phyloP scores from a whole-genome alignment of 2,113 vertebrate species.

The Gambusia holbrooki region DNA sequence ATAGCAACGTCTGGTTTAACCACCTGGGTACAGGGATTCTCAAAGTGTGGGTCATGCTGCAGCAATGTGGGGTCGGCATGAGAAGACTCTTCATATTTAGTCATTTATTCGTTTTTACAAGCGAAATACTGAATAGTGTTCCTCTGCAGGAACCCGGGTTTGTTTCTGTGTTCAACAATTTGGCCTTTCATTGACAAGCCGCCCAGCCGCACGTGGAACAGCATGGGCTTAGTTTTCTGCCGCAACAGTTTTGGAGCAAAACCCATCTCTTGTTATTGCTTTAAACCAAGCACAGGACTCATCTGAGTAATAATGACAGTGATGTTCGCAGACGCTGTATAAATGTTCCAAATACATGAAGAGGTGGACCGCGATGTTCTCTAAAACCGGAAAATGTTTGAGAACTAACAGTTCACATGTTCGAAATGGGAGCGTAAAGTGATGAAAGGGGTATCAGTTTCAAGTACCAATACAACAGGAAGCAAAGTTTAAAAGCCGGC shows the following conservation, averaged over 20 bases:
- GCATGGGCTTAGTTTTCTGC: neutral
- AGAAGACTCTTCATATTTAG: neutral
- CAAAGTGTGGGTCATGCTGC: neutral
- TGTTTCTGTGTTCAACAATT: neutral
- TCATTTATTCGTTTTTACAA: neutral
- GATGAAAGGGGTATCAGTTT: neutral
- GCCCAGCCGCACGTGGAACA: too few species aligned
- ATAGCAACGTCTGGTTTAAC: neutral
- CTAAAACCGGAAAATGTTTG: neutral
- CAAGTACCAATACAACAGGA: neutral
- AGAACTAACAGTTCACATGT: neutral
- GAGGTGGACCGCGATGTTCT: neutral
- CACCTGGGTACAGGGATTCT: neutral
- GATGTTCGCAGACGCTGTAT: too few species aligned
- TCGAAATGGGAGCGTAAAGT: neutral
- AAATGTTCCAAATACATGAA: neutral
- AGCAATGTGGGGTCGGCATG: neutral
- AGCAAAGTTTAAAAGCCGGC: neutral
- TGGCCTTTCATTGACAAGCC: neutral
- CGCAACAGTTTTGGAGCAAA: neutral
- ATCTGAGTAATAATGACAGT: neutral
- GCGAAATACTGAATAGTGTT: neutral
- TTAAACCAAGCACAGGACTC: neutral
- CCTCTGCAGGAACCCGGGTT: neutral
- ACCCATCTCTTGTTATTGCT: too few species aligned